Percentiles rank a stretch among this genome's conserved stretches.
Conservation (phyloP, 2,797 vertebrate species). For the Carcharodon carcharias region DNA sequence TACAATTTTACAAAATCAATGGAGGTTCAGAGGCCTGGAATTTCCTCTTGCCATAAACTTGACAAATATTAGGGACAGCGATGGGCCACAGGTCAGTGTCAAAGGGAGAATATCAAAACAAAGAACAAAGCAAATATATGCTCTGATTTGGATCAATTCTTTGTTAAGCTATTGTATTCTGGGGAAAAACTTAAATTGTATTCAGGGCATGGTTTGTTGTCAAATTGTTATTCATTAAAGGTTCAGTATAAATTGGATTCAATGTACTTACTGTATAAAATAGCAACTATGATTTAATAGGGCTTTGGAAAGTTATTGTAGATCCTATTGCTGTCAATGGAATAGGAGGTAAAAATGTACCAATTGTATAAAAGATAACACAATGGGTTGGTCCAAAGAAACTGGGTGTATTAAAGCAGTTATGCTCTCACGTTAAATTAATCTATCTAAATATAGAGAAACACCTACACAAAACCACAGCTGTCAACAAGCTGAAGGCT, state of each 20-base stretch:
- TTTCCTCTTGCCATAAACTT: not conserved
- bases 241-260: not conserved
- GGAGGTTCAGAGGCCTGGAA: not conserved
- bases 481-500: conserved; percentile 57
- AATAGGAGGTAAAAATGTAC: not conserved
- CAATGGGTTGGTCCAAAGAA: not conserved
- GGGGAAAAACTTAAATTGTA: not conserved
- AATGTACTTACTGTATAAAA: not conserved
- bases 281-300: too few species aligned
- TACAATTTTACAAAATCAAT: not conserved
- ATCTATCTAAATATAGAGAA: conserved; percentile 53
- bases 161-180: not conserved
- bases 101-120: not conserved
- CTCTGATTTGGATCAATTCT: not conserved
- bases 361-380: not conserved
- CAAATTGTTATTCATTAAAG: not conserved
- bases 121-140: not conserved
- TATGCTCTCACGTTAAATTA: not conserved
- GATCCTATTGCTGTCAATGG: not conserved
- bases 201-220: not conserved
- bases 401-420: not conserved
- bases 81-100: not conserved
- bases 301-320: not conserved
- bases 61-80: not conserved
- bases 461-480: conserved; percentile 73